Base-by-base conservation (phyloP, 2,113 vertebrate species). In the Vulpes ferrilata region DNA sequence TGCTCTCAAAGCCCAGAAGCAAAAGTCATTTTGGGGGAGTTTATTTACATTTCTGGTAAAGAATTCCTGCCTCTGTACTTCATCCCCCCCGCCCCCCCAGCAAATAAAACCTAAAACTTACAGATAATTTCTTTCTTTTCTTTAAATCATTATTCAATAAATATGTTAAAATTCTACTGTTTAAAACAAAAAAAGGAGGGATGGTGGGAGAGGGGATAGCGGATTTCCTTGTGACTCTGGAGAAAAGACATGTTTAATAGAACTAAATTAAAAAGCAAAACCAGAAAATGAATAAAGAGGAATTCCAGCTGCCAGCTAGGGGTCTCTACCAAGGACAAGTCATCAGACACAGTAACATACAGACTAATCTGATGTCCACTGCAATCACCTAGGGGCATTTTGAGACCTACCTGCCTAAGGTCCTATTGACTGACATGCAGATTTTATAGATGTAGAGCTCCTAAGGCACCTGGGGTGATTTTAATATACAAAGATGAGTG, bases 101-200 rank as follows among this genome's bases (percentile, higher is more conserved):
- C 69, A 87, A 88, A 60, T 89, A 32, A 94, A 86, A 65, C 30
- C 65, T 60, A 62, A 95, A 82, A 48, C 65, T 9, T 62, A 62
- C 10, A 79, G 11, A 25, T 78, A 73, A 59, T 82, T 38, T 74
- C 13, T 88, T 88, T 59, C 48, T 79, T 82, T 79, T 82, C 17
- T 53, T 71, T 81, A 95, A 94, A 85, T 78, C 25, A 78, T 65
- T 13, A 43, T 69, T 81, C 64, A 78, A 81, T 48, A 71, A 95
- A 65, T 53, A 69, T 32, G 35, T 76, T 73, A 67, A 95, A 93
- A 93, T 55, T 55, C 55, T 55, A 55, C 8, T 43, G 65, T 22
- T 71, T 57, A 12, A 65, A 80, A 78, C 43, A 86, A 59, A 57
- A n/a, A 35, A 48, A 22, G 13, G 51, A 65, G 3, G 3, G 11